Conservation (phyloP, 2,797 vertebrate genomes). For the Delichon dasypus region DNA sequence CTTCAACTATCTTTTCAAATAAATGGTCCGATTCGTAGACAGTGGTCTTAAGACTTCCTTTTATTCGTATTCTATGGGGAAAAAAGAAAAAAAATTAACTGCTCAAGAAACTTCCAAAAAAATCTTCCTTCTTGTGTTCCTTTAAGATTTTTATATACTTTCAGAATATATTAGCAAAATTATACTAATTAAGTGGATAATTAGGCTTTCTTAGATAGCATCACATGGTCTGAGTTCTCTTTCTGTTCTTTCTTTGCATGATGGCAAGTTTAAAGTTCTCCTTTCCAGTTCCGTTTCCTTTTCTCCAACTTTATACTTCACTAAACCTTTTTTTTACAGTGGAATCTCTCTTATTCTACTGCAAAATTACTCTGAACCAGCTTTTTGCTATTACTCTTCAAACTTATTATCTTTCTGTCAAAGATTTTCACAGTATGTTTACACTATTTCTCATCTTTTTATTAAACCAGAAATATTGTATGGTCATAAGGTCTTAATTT, state of each 20-base stretch:
- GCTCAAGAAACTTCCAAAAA: not conserved
- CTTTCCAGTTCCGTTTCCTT: not conserved
- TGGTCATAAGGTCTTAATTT: not conserved
- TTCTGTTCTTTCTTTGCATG: not conserved
- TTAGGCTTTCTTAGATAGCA: not conserved
- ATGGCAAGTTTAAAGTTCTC: not conserved
- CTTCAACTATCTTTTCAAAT: not conserved
- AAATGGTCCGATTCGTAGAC: not conserved
- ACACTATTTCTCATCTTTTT: not conserved
- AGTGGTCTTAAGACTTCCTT: not conserved
- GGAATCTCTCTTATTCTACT: not conserved
- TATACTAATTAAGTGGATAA: not conserved
- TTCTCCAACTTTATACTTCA: not conserved
- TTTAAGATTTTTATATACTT: not conserved
- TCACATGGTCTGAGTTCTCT: not conserved
- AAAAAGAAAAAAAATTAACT: not conserved
- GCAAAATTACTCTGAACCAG: not conserved
- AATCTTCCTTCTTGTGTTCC: not conserved
- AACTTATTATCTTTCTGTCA: not conserved
- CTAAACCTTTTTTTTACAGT: not conserved
- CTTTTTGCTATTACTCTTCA: not conserved
- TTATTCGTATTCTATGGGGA: not conserved
- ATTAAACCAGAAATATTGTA: not conserved
- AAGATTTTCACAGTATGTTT: not conserved
- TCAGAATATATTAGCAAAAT: not conserved